Evolutionary conservation across 2,113 vertebrate species (phyloP).

Genomic region (chimpanzee (Pan troglodytes)): DNA sequence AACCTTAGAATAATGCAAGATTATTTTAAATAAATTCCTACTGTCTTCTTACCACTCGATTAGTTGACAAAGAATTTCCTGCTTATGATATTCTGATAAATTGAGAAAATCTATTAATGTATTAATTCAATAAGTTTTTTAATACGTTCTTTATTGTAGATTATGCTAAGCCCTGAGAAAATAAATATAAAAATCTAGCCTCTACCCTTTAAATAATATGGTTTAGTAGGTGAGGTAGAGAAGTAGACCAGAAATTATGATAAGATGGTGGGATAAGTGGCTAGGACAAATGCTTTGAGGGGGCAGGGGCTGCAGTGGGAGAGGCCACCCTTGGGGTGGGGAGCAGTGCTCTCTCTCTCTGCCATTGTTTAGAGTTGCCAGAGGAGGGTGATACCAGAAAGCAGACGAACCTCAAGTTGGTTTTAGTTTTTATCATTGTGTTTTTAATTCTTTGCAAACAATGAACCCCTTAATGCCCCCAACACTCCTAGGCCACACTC

Average conservation of each 20-base stretch:
- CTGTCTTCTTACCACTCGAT: not conserved
- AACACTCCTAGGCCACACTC: fast-evolving
- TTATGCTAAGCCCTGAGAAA: not conserved
- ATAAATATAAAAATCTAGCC: not conserved
- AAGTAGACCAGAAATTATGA: not conserved
- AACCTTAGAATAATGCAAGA: not conserved
- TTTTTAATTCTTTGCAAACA: not conserved
- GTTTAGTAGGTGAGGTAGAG: not conserved
- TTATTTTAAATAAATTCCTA: not conserved
- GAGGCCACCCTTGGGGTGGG: fast-evolving
- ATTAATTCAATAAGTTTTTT: not conserved
- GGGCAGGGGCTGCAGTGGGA: not conserved
- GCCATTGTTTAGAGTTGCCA: not conserved
- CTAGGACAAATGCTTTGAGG: not conserved
- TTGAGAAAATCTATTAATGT: not conserved
- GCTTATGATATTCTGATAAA: not conserved
- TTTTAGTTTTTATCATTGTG: not conserved
- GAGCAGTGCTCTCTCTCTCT: not conserved
- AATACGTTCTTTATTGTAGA: not conserved
- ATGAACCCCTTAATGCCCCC: fast-evolving
- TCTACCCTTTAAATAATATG: not conserved
- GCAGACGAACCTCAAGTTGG: too few relatives aligned
- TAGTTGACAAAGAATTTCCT: slow-evolving; percentile 7
- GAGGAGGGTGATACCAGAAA: not conserved
- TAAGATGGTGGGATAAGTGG: not conserved